Percentiles rank a stretch among this genome's conserved stretches.
Conservation (phyloP, 92 coral and sea anemone species). For the Actinernus sp. region DNA sequence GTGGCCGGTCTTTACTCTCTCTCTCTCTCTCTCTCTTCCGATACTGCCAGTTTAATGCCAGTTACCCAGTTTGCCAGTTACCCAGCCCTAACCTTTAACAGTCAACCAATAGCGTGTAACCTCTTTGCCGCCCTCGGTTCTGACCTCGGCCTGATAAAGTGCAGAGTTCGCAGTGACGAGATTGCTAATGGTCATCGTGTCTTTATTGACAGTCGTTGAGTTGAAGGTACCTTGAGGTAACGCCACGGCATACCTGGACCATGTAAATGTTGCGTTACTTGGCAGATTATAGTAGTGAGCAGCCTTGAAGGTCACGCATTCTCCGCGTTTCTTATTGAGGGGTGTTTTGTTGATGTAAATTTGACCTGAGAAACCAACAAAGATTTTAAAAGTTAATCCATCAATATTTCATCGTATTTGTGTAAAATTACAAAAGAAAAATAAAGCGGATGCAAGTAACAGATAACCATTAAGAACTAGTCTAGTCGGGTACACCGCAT, state of each 20-base stretch:
- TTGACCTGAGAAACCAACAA: neutral
- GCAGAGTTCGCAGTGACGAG: conserved; percentile 75
- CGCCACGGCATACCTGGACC: conserved; percentile 55
- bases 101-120: conserved; percentile 83
- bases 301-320: conserved; percentile 66
- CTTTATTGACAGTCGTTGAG: conserved; percentile 24
- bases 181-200: conserved; percentile 48
- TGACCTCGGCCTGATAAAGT: conserved; percentile 69
- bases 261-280: conserved; percentile 20
- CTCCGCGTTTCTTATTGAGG: conserved; percentile 65
- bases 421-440: too few relatives aligned
- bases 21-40: too few relatives aligned
- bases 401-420: too few relatives aligned
- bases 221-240: conserved; percentile 3
- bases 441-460: too few relatives aligned
- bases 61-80: too few relatives aligned
- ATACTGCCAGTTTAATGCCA: too few relatives aligned
- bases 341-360: conserved; percentile 54
- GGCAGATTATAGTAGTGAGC: conserved; percentile 49
- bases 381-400: too few relatives aligned
- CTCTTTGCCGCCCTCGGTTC: conserved; percentile 73
- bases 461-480: too few relatives aligned
- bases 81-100: conserved; percentile 94
- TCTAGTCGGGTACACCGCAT: too few relatives aligned
- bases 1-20: too few relatives aligned